Evolutionary conservation across 2,797 vertebrate genomes (phyloP).

Genomic region (Sebastes aleutianus): DNA sequence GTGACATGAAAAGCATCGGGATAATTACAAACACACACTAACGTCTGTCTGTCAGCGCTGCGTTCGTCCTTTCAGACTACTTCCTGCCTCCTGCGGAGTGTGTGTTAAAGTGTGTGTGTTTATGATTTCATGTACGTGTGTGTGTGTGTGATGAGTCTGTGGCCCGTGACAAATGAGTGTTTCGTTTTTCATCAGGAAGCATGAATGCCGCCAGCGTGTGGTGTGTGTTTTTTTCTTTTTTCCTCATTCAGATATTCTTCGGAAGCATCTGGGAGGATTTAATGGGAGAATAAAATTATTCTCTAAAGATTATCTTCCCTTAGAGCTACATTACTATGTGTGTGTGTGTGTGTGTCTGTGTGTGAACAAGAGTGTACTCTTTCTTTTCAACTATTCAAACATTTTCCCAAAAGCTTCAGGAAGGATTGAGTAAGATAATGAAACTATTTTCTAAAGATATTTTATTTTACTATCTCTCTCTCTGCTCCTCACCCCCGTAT

Average conservation of each 20-base stretch:
- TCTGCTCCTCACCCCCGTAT: slow-evolving; percentile 26
- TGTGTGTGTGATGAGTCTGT: neutral
- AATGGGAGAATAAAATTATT: slow-evolving; percentile 61
- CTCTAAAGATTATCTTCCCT: slow-evolving; percentile 63
- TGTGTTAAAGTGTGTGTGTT: slow-evolving; percentile 6
- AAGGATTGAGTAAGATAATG: slow-evolving; percentile 60
- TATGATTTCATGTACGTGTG: neutral
- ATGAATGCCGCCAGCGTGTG: slow-evolving; percentile 26
- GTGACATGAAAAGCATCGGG: slow-evolving; percentile 38
- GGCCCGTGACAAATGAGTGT: slow-evolving; percentile 38
- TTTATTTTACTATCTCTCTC: neutral
- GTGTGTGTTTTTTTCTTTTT: neutral
- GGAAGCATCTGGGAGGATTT: slow-evolving; percentile 64
- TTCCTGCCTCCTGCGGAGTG: slow-evolving; percentile 9
- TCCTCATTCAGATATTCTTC: slow-evolving; percentile 45
- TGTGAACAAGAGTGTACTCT: slow-evolving; percentile 10
- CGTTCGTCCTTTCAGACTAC: slow-evolving; percentile 10
- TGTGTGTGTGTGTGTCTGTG: slow-evolving; percentile 4
- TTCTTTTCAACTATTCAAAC: slow-evolving; percentile 59
- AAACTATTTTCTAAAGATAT: slow-evolving; percentile 50
- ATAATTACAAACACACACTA: slow-evolving; percentile 47
- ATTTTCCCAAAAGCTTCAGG: slow-evolving; percentile 48
- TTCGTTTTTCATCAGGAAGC: slow-evolving; percentile 29
- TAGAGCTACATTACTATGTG: slow-evolving; percentile 17
- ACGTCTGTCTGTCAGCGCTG: slow-evolving; percentile 3